Evolutionary conservation across 2,797 vertebrate species (phyloP), one percentile per base, ranked within the genome.

Genomic region (Phrynocephalus vlangalii): DNA sequence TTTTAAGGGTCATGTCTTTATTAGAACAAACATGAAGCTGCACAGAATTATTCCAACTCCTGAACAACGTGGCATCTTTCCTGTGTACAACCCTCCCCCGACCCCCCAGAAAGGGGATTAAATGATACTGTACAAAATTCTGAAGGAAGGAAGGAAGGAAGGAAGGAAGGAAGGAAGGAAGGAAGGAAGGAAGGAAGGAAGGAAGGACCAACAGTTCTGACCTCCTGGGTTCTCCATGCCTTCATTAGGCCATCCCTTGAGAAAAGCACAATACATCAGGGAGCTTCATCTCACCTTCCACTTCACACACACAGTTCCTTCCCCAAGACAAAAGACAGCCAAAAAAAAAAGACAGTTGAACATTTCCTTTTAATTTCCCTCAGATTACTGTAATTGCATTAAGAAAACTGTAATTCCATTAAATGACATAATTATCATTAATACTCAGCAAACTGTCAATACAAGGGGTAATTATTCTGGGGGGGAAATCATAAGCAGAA

Each of bases 371-470:
- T 91, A 94, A 96, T 94, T 94, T 89, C 24, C 84, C 93, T 79
- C 72, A 89, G 94, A 95, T 96, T 96, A 95, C 95, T 90, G 77
- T 83, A 91, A 94, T 96, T 95, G 95, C 93, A 94, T 95, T 96
- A 94, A 95, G 96, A 97, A 96, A 96, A 96, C 94, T 95, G 88
- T 96, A 96, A 97, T 96, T 97, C 95, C 93, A 96, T 97, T 96
- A 96, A 96, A 95, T 94, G 92, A 91, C 94, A 94, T 96, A 96
- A 97, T 97, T 97, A 96, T 80, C 93, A 94, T 94, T 96, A 96
- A 96, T 96, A 95, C 95, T 92, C 94, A 87, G 94, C 93, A 95
- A 95, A 95, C 90, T 96, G 95, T 96, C 96, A 96, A 97, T 96
- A 96, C 93, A 96, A 96, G 95, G 95, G 95, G 85, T 94, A 96